Percentiles rank a stretch among this genome's conserved stretches.
Conservation (phyloP, 2,113 vertebrate genomes). For the Lycaon pictus region DNA sequence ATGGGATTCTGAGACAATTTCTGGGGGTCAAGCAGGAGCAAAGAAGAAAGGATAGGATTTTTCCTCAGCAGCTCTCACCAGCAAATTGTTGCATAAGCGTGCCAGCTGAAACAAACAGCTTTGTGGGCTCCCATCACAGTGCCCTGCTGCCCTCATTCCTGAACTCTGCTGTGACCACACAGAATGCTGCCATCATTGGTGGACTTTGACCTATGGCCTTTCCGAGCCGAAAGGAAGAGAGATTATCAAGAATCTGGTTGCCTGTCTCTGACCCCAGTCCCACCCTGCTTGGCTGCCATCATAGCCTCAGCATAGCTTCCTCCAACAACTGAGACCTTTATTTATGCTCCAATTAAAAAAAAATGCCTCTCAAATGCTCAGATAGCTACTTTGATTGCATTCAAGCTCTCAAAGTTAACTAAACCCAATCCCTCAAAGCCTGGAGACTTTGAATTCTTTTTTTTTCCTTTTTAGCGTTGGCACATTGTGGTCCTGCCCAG, state of each 20-base stretch:
- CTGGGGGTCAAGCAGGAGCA: background rate
- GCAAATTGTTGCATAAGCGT: background rate
- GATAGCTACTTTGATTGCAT: constrained; percentile 43
- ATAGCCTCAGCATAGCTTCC: background rate
- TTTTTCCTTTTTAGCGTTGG: constrained; percentile 68
- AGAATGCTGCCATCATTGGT: background rate
- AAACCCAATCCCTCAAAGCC: constrained; percentile 30
- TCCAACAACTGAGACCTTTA: background rate
- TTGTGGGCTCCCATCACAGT: background rate
- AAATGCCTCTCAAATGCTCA: constrained; percentile 14
- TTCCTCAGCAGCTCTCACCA: background rate
- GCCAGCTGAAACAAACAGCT: background rate
- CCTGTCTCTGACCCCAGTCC: background rate
- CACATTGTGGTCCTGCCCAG: constrained; percentile 65
- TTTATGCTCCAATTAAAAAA: constrained; percentile 53
- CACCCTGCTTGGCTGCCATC: background rate
- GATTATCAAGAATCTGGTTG: background rate
- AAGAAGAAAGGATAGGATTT: background rate
- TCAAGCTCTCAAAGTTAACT: constrained; percentile 36
- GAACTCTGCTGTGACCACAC: background rate
- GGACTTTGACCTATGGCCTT: background rate
- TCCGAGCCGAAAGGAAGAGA: background rate
- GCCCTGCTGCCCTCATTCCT: background rate
- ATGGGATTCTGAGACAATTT: background rate
- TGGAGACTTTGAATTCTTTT: constrained; percentile 62